phyloP scores from a whole-genome alignment of 2,888 invertebrate species.

The Timema cristinae region DNA sequence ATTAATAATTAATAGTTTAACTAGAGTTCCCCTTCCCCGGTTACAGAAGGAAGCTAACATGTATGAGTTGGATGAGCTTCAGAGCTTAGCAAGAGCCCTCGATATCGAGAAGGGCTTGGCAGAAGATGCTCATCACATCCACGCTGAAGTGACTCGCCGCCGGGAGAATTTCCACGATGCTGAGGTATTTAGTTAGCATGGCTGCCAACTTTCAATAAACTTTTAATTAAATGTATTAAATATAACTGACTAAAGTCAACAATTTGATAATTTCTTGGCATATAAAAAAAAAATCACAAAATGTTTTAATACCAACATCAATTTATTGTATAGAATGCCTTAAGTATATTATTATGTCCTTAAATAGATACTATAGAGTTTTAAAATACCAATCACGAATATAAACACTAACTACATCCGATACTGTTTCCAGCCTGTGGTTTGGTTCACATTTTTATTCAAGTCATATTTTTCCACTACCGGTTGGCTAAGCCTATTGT shows the following conservation, averaged over 20 bases:
- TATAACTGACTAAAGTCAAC: no score
- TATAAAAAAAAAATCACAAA: no score
- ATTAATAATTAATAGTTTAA: neutral
- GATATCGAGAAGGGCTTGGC: slow-evolving; percentile 72
- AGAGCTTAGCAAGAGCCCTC: slow-evolving; percentile 67
- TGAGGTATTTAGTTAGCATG: slow-evolving; percentile 46
- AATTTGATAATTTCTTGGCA: no score
- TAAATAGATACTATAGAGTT: neutral
- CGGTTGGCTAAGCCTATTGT: no score
- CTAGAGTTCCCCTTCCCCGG: neutral
- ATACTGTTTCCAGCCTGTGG: no score
- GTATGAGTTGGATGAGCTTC: slow-evolving; percentile 60
- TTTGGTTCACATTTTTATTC: no score
- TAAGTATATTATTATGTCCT: neutral
- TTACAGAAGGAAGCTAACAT: slow-evolving; percentile 10
- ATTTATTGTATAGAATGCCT: neutral
- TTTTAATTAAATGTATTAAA: no score
- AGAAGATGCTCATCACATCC: slow-evolving; percentile 62
- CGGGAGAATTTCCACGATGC: slow-evolving; percentile 60
- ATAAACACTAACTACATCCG: no score
- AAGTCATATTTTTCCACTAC: no score
- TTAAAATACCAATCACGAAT: neutral
- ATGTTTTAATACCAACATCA: no score
- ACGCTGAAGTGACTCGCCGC: slow-evolving; percentile 57
- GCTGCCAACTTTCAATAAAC: no score